Evolutionary conservation across 2,797 vertebrate species (phyloP).

Genomic region (Sebastes wilsoni): DNA sequence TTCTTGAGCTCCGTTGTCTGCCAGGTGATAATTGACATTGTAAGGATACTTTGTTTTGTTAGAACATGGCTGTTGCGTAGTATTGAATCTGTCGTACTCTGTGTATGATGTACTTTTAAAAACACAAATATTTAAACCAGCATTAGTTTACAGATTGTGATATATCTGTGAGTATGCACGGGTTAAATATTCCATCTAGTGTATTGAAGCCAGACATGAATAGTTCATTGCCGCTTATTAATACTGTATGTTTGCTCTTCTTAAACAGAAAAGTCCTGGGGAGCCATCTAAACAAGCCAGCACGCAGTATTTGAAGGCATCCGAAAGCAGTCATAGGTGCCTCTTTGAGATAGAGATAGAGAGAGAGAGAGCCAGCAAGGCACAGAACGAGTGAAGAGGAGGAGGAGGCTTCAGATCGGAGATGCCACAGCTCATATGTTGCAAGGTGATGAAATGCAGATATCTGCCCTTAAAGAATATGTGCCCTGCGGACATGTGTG

Average conservation of each 20-base stretch:
- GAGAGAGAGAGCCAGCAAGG: not conserved
- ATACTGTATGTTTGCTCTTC: constrained; percentile 70
- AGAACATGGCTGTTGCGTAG: not conserved
- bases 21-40: constrained; percentile 12
- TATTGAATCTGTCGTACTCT: not conserved
- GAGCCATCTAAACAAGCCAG: constrained; percentile 66
- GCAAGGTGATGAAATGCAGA: constrained; percentile 78
- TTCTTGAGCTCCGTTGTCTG: not conserved
- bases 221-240: constrained; percentile 66
- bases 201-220: constrained; percentile 58
- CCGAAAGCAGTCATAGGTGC: constrained; percentile 49
- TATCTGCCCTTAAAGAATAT: constrained; percentile 79
- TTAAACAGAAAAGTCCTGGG: constrained; percentile 51
- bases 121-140: not conserved
- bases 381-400: constrained; percentile 31
- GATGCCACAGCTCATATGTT: constrained; percentile 74
- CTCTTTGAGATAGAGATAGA: constrained; percentile 46
- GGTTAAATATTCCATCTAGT: constrained; percentile 30
- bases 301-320: constrained; percentile 51
- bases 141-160: constrained; percentile 12
- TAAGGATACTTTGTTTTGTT: not conserved
- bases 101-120: not conserved
- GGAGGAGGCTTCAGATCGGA: constrained; percentile 56
- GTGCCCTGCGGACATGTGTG: constrained; percentile 74
- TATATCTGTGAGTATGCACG: not conserved